Base-by-base conservation (phyloP, 2,888 invertebrate species). In the Germaria angustata region DNA sequence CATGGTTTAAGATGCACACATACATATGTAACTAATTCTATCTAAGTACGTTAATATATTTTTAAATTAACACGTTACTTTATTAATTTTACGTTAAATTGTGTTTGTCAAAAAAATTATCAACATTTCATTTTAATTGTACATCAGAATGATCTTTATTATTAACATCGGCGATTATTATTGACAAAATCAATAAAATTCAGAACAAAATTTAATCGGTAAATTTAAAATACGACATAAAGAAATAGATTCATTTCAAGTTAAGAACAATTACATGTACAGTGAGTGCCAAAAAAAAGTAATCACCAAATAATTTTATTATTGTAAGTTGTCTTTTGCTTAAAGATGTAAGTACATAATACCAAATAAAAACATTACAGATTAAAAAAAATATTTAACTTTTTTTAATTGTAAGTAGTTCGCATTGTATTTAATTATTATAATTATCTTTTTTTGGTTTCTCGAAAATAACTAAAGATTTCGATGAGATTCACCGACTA, bases 11-110 rank as follows among this genome's bases (percentile, higher is more conserved):
- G 36, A 3, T 36, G 17, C 0, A 24, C 34, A 55, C 3, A 3
- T 28, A 28, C 28, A 28, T 28, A 32, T 13, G 6, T 36, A 36
- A n/a, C 28, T 51, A 41, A 44, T 49, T 41, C 44, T 22, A 36
- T 63, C 11, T 20, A 32, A n/a, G n/a, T n/a, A n/a, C n/a, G 5
- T 15, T 53, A 20, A 24, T 34, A 34, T 8, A 53, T 28, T 55
- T 66, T 39, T 73, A 73, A 68, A 80, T 75, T 68, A 80, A 68
- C 57, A 53, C 63, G 69, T 63, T 49, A 44, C 34, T 71, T 77
- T 81, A 76, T 81, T 81, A 76, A 77, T 81, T 66, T 44, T 61
- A 59, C 66, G 76, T 76, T 65, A 32, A 57, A 78, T 65, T 46
- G 28, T 71, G 20, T 61, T 69, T 63, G 55, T 22, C 69, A 71